Evolutionary conservation across 2,888 invertebrate genomes (phyloP).

Genomic region (Macrophya alboannulata): DNA sequence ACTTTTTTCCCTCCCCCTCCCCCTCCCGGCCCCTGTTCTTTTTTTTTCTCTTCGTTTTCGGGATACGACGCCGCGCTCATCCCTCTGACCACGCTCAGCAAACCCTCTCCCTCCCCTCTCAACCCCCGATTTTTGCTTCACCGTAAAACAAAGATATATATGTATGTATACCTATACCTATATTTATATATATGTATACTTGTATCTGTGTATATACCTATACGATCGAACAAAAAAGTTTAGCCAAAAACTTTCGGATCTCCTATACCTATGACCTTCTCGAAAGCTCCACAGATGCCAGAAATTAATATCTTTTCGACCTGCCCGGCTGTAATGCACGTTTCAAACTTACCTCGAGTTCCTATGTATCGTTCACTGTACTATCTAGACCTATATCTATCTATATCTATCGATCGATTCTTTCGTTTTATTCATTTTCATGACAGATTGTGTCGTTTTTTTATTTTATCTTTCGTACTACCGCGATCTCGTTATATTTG

Average conservation of each 20-base stretch:
- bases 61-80: background rate
- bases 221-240: slow-evolving; percentile 11
- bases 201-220: background rate
- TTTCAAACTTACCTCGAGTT: background rate
- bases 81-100: background rate
- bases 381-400: background rate
- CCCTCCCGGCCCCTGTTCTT: no score
- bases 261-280: background rate
- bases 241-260: background rate
- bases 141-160: slow-evolving; percentile 12
- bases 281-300: background rate
- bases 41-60: background rate
- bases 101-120: background rate
- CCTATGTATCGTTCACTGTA: background rate
- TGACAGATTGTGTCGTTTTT: no score
- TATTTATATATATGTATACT: background rate
- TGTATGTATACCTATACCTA: background rate
- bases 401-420: background rate
- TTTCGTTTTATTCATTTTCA: no score
- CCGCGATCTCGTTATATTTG: no score
- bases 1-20: no score
- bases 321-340: background rate
- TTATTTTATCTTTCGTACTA: no score
- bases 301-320: slow-evolving; percentile 16
- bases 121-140: background rate